phyloP scores from a whole-genome alignment of 2,888 invertebrate species.

The Agrotis ipsilon region DNA sequence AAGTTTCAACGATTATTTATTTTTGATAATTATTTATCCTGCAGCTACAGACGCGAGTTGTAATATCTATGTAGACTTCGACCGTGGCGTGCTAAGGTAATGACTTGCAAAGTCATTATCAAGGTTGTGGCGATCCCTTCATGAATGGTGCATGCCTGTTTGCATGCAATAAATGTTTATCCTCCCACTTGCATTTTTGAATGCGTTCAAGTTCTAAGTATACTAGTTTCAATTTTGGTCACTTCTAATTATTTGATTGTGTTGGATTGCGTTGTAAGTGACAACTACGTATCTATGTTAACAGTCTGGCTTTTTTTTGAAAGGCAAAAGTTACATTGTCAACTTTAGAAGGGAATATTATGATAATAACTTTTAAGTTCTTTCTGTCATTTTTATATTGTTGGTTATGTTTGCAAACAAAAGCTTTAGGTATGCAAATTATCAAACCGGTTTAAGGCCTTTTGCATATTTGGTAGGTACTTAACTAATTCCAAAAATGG shows the following conservation, averaged over 20 bases:
- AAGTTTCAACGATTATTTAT: too few relatives aligned
- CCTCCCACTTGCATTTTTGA: constrained; percentile 19
- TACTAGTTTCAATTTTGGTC: too few relatives aligned
- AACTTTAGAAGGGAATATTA: too few relatives aligned
- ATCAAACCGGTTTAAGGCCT: background rate
- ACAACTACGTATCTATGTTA: too few relatives aligned
- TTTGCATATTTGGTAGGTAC: background rate
- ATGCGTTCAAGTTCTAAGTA: background rate
- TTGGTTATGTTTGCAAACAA: constrained; percentile 38
- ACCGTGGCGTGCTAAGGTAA: constrained; percentile 14
- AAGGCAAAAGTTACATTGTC: background rate
- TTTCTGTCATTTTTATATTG: constrained; percentile 20
- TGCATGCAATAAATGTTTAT: constrained; percentile 12
- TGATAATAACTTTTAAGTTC: too few relatives aligned
- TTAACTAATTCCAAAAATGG: background rate
- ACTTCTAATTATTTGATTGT: background rate
- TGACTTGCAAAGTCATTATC: constrained; percentile 35
- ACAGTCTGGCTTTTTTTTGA: background rate
- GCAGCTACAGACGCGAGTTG: background rate
- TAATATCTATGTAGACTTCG: constrained; percentile 4
- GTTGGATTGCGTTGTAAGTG: background rate
- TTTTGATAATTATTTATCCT: background rate
- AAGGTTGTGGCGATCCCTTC: constrained; percentile 29
- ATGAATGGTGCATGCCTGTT: constrained; percentile 14
- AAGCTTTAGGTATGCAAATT: background rate